Base-by-base conservation (phyloP, 1,140 invertebrate genomes). In the Rhyacophila brunnea region DNA sequence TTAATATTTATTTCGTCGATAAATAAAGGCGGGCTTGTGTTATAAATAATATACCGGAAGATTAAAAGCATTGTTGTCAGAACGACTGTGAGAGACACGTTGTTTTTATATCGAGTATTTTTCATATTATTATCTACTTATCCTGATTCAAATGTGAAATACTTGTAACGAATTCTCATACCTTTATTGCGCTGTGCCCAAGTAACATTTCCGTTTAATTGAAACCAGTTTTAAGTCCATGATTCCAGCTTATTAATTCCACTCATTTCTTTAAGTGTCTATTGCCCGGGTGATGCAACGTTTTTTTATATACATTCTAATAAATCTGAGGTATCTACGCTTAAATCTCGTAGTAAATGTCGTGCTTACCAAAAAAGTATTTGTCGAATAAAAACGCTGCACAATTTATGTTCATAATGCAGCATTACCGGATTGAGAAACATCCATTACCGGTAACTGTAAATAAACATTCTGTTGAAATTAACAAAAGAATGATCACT, bases 311-410 rank as follows among this genome's bases (percentile, higher is more conserved):
- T 47, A 56, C 55, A 58, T 58, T 54, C 55, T 55, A 60, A 64
- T 64, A 64, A 64, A 64, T 64, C 62, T 64, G 48, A 44, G 46
- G 53, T 64, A 64, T 64, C 62, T 56, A 20, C 36, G 28, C 48
- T 64, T 64, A 56, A 53, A 64, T 57, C 54, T 58, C 28, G 48
- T 46, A 46, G 57, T 60, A 60, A 64, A 64, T 64, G 62, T 64
- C 62, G 62, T 60, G 62, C 62, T 48, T 52, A 60, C 62, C 53
- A 59, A 64, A 64, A 64, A 53, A 52, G 58, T 60, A 64, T 64
- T 64, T 60, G 62, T 60, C 62, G 58, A 57, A 64, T 64, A 59
- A 59, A 59, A 59, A 56, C 60, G 52, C 53, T 60, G 48, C 51
- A 60, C 62, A 64, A 57, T 63, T 64, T 64, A 61, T 47, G 58